A percentile compares a stretch with the other conserved stretches of the same genome.
Evolutionary conservation across 2,113 vertebrate species (phyloP).

Genomic region (Nicator chloris): DNA sequence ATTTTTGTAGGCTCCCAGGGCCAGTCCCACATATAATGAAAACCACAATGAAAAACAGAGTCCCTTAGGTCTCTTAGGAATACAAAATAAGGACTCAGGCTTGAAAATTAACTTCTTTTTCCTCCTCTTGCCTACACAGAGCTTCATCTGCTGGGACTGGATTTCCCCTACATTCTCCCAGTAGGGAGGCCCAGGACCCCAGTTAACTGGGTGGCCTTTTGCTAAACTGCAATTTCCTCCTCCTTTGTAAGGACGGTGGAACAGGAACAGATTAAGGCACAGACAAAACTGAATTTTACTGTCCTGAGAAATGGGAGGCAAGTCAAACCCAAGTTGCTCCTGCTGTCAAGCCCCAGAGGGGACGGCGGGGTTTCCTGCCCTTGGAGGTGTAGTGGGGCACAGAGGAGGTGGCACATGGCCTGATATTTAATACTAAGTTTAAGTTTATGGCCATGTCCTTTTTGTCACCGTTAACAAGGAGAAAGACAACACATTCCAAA

Average conservation of each 20-base stretch:
- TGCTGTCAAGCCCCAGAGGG: neutral
- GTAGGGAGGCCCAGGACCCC: neutral
- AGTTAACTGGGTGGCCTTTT: neutral
- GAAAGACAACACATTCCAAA: neutral
- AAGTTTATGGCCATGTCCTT: neutral
- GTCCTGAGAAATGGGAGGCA: neutral
- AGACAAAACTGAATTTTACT: neutral
- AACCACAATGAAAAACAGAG: neutral
- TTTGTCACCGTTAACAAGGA: neutral
- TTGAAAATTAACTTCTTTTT: neutral
- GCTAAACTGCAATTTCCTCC: neutral
- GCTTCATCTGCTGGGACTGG: neutral
- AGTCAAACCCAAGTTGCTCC: neutral
- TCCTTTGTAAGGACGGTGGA: neutral
- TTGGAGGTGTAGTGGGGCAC: neutral
- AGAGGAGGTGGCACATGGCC: neutral
- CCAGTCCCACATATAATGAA: neutral
- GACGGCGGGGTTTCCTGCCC: accelerated
- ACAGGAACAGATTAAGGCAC: neutral
- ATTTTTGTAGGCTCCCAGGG: neutral
- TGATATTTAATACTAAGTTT: neutral
- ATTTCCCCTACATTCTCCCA: neutral
- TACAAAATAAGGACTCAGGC: neutral
- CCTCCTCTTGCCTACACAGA: neutral
- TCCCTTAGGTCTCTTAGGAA: neutral